Percentiles rank a stretch among this genome's conserved stretches.
Conservation (phyloP, 2,113 vertebrate genomes). For the Macrotus californicus region DNA sequence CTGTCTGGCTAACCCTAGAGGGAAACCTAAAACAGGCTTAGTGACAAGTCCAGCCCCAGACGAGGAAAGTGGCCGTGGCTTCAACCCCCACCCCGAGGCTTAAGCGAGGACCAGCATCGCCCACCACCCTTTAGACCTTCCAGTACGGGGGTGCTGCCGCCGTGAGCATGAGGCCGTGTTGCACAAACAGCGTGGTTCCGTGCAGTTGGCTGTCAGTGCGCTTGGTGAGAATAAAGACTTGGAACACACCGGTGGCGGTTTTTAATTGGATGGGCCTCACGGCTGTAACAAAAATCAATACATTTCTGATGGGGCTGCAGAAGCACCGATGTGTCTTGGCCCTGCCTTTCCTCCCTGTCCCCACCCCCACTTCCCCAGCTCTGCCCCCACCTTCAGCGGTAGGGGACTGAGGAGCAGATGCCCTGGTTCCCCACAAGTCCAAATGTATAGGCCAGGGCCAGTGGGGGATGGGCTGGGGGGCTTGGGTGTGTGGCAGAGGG, state of each 20-base stretch:
- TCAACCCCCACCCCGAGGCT: neutral
- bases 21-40: neutral
- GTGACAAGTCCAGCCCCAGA: neutral
- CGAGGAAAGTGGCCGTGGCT: neutral
- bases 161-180: neutral
- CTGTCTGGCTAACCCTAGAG: neutral
- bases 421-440: neutral
- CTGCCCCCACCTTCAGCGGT: neutral
- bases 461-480: neutral
- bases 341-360: neutral
- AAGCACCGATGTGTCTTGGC: neutral
- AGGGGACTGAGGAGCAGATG: too few species aligned
- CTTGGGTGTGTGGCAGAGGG: rapidly evolving
- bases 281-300: slow-evolving; percentile 48
- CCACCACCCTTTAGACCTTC: neutral
- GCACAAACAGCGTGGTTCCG: neutral
- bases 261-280: slow-evolving; percentile 45
- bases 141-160: neutral
- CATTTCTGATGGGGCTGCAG: neutral
- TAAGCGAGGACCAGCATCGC: neutral
- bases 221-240: slow-evolving; percentile 33
- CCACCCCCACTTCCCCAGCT: neutral
- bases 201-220: neutral
- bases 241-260: neutral
- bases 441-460: neutral